Evolutionary conservation across 2,113 vertebrate genomes (phyloP).

Genomic region (Mastomys natalensis): DNA sequence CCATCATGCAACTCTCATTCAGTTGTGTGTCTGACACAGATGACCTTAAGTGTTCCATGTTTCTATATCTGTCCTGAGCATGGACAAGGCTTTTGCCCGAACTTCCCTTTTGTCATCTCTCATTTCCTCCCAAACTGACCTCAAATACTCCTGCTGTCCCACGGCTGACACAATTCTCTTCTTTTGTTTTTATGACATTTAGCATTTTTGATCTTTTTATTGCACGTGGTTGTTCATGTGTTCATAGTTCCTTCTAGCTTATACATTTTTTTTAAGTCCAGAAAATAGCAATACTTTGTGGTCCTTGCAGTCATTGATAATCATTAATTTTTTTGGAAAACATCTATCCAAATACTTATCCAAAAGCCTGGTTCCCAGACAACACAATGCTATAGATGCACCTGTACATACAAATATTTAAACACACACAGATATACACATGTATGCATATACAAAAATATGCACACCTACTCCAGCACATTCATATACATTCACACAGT

Average conservation of each 20-base stretch:
- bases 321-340: background rate
- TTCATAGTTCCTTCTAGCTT: background rate
- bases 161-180: background rate
- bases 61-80: background rate
- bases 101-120: background rate
- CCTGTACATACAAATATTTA: background rate
- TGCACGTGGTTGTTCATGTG: background rate
- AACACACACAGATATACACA: background rate
- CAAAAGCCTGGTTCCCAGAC: background rate
- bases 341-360: background rate
- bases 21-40: background rate
- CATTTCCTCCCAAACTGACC: background rate
- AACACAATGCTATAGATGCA: too few relatives aligned
- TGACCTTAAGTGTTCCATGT: background rate
- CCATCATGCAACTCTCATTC: background rate
- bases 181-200: rapidly evolving
- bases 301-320: background rate
- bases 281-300: background rate
- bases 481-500: background rate
- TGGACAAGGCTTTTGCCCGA: background rate
- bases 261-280: background rate
- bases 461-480: rapidly evolving
- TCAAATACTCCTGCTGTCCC: background rate
- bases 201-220: background rate
- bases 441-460: background rate